Evolutionary conservation across 2,113 vertebrate genomes (phyloP), one percentile per base, ranked within the genome.

Genomic region (Vimba vimba): DNA sequence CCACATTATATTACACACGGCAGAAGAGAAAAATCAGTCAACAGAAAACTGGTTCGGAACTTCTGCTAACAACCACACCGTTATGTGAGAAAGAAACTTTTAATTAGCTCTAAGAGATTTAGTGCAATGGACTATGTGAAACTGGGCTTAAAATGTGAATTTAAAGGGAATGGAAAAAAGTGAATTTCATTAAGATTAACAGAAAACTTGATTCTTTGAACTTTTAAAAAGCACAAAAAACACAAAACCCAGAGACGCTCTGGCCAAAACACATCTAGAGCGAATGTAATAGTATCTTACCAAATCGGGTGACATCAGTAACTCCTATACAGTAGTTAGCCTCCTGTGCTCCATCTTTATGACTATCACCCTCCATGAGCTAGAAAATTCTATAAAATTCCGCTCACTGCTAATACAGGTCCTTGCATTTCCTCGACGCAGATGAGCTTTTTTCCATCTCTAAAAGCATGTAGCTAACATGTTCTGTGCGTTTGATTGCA

Each of bases 211-310:
- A 77, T 77, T 52, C 74, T 76, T 52, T 55, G 74, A 19, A 55
- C 74, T 47, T 27, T 75, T 71, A n/a, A n/a, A 76, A 33, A 55
- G 45, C 27, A 12, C 25, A 77, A 57, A 43, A 43, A 39, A 43
- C 36, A 39, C 33, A 19, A 78, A 57, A 36, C 76, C 30, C 23
- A 60, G 23, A 79, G 19, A 43, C 11, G n/a, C 21, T 75, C 73
- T 43, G 17, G 52, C 6, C 4, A 17, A 19, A 76, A 52, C 6
- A 66, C 36, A 21, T 66, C 12, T 11, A 50, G 4, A 62, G 21
- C 0, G 23, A 83, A 76, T 6, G 0, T 45, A 52, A 86, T 80
- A 12, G 8, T 80, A 36, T 83, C 88, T 92, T 93, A 93, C 92
- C 92, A 19, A 45, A 76, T 64, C 60, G 83, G 87, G 19, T 57